Evolutionary conservation across 2,797 vertebrate species (phyloP).

Genomic region (Oreochromis grahami): DNA sequence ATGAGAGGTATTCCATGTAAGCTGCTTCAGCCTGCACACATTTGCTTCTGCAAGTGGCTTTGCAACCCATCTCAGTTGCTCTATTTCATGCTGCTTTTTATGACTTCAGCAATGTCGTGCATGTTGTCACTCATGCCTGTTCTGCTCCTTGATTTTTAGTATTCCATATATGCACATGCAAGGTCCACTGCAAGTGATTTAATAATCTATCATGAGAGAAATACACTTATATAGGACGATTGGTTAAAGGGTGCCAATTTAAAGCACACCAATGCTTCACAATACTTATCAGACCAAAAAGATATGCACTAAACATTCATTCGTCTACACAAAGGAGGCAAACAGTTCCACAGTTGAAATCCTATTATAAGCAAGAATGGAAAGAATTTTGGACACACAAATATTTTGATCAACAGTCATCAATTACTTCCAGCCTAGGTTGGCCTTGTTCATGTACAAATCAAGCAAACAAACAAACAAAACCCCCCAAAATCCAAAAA

Average conservation of each 20-base stretch:
- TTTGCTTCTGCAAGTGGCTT: background rate
- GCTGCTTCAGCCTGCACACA: background rate
- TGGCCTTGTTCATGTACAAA: background rate
- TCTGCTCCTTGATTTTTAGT: background rate
- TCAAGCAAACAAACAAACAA: background rate
- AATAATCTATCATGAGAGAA: background rate
- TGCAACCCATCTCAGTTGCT: background rate
- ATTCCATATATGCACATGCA: background rate
- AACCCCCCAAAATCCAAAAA: accelerated
- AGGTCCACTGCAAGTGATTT: background rate
- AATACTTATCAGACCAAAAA: background rate
- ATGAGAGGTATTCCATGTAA: background rate
- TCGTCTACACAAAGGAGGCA: background rate
- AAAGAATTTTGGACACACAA: background rate
- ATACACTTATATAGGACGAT: background rate
- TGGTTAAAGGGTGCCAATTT: background rate
- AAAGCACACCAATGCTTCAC: background rate
- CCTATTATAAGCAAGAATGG: background rate
- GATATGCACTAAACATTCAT: background rate
- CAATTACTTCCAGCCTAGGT: background rate
- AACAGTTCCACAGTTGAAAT: background rate
- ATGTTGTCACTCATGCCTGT: background rate
- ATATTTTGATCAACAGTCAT: background rate
- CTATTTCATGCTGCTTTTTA: background rate
- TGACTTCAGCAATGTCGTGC: background rate